These are phyloP conservation scores for Holothuria glaberrima DNA, from an alignment of 35 echinoderm and acorn worm species.

Conservation along the genomic window DNA sequence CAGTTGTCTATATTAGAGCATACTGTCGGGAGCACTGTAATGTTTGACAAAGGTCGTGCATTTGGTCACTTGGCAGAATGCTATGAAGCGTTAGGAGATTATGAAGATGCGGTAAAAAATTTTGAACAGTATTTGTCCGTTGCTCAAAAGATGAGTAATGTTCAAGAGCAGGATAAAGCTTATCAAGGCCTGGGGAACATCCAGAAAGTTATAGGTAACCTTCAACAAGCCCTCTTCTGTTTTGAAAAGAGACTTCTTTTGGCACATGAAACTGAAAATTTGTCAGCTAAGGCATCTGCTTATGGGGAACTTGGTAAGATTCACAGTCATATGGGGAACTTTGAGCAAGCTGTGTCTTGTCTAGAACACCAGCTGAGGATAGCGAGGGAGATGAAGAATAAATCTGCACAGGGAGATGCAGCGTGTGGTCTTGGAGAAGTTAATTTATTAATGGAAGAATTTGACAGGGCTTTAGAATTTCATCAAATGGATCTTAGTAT, in stretches of 20 bases:
- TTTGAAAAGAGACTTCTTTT: conserved; percentile 95
- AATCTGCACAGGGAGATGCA: conserved; percentile 83
- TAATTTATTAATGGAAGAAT: conserved; percentile 94
- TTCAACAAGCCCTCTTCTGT: conserved; percentile 95
- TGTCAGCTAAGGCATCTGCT: conserved; percentile 80
- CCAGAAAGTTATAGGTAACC: conserved; percentile 84
- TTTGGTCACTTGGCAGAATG: conserved; percentile 94
- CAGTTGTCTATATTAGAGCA: conserved; percentile 87
- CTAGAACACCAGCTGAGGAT: conserved; percentile 88
- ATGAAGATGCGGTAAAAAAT: conserved; percentile 90
- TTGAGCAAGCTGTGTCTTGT: conserved; percentile 98
- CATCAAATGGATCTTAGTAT: conserved; percentile 92
- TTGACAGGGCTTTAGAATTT: conserved; percentile 88
- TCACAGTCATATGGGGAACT: conserved; percentile 97
- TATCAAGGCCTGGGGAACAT: conserved; percentile 94
- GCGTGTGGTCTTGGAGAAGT: conserved; percentile 96
- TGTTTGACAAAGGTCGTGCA: conserved; percentile 85
- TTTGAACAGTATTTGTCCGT: conserved; percentile 91
- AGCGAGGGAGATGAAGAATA: conserved; percentile 83
- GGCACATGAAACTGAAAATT: conserved; percentile 87
- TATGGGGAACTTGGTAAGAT: conserved; percentile 97
- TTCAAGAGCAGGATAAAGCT: conserved; percentile 83
- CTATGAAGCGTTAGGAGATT: conserved; percentile 93
- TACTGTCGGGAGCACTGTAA: conserved; percentile 71
- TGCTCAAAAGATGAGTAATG: conserved; percentile 85